A percentile compares a stretch with the other conserved stretches of the same genome.
Conservation (phyloP, 64 coral and sea anemone genomes). For the Dendrophyllia cribrosa region DNA sequence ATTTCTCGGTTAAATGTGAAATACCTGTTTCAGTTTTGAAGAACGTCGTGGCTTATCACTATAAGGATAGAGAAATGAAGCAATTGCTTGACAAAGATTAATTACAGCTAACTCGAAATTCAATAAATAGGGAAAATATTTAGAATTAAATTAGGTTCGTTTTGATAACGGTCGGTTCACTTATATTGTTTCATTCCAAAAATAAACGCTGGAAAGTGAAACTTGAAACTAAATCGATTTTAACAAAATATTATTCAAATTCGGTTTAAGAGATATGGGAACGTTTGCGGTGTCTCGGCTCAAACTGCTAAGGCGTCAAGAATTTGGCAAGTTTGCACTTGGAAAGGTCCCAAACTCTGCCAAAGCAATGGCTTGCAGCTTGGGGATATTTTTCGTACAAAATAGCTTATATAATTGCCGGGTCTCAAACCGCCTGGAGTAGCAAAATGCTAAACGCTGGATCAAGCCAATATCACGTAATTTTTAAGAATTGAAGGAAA, state of each 20-base stretch:
- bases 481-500: no score
- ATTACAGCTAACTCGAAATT: constrained; percentile 4
- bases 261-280: not conserved
- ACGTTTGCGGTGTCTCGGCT: not conserved
- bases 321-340: constrained; percentile 33
- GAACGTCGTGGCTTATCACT: no score
- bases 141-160: not conserved
- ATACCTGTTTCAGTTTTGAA: not conserved
- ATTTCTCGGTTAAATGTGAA: not conserved
- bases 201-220: constrained; percentile 1
- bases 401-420: not conserved
- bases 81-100: not conserved
- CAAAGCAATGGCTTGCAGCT: not conserved
- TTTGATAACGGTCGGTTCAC: not conserved
- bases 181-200: not conserved
- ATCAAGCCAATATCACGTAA: no score
- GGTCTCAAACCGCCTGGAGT: no score
- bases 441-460: no score
- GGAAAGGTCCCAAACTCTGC: not conserved
- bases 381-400: not conserved
- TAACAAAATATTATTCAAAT: not conserved
- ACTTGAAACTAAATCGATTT: not conserved
- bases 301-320: not conserved
- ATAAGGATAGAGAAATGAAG: no score
- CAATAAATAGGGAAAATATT: constrained; percentile 5